Evolutionary conservation across 2,888 invertebrate species (phyloP).

Genomic region (Spicauda simplicius): DNA sequence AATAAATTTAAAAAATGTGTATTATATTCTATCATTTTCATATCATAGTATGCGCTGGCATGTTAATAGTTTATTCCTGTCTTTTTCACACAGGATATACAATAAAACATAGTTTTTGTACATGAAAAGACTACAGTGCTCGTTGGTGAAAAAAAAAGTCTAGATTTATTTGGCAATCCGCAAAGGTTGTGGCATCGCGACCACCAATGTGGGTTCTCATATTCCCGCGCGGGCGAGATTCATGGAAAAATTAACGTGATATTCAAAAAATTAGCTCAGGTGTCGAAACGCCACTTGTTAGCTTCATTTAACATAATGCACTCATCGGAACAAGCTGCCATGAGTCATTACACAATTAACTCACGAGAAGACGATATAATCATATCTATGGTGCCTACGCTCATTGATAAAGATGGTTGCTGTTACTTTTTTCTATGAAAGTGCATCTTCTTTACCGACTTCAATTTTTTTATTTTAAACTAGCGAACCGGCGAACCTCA

Average conservation of each 20-base stretch:
- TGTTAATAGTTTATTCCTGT: no score
- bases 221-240: constrained; percentile 63
- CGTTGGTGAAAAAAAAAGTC: constrained; percentile 2
- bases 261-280: constrained; percentile 66
- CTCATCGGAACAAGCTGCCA: constrained; percentile 37
- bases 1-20: no score
- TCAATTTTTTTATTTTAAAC: no score
- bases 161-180: constrained; percentile 16
- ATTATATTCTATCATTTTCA: no score
- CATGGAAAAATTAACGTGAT: constrained; percentile 69
- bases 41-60: no score
- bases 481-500: no score
- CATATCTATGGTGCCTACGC: neutral
- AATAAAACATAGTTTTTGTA: no score
- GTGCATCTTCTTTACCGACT: no score
- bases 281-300: constrained; percentile 60
- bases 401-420: no score
- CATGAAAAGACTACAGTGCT: no score
- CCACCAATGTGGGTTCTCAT: constrained; percentile 72
- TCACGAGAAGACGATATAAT: constrained; percentile 16
- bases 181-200: constrained; percentile 45
- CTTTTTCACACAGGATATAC: no score
- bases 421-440: no score
- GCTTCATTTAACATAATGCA: constrained; percentile 49
- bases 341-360: constrained; percentile 31